Evolutionary conservation across 2,113 vertebrate genomes (phyloP).

Genomic region (Oreochromis spilurus): DNA sequence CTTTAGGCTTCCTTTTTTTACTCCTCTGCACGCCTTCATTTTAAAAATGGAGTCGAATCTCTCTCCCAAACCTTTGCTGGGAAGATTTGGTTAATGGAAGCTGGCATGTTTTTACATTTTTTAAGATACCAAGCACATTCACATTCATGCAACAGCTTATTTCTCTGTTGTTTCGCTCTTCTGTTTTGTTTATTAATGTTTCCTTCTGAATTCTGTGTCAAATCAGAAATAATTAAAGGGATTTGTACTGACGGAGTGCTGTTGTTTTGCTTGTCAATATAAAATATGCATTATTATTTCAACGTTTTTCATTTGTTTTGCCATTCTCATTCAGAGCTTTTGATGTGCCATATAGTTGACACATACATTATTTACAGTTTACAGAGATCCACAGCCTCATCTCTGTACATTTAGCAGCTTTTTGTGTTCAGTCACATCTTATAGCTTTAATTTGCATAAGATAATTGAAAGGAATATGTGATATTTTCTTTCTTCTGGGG

Average conservation of each 20-base stretch:
- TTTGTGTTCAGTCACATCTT: not conserved
- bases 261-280: not conserved
- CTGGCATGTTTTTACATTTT: not conserved
- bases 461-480: not conserved
- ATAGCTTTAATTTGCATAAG: not conserved
- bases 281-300: not conserved
- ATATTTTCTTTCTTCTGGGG: not conserved
- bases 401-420: not conserved
- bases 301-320: not conserved
- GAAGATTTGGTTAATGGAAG: not conserved
- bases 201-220: not conserved
- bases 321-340: not conserved
- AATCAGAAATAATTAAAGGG: conserved; percentile 11
- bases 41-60: not conserved
- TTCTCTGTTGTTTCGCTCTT: not conserved
- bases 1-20: not conserved
- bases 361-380: not conserved
- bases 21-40: not conserved
- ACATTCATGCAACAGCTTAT: not conserved
- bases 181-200: not conserved
- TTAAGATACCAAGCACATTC: not conserved
- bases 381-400: not conserved
- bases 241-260: not conserved
- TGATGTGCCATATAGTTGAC: not conserved
- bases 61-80: not conserved